A percentile compares a stretch with the other conserved stretches of the same genome.
Evolutionary conservation across 30 jellyfish, hydroid and myxozoan genomes (phyloP).

Genomic region (Cassiopea xamachana): DNA sequence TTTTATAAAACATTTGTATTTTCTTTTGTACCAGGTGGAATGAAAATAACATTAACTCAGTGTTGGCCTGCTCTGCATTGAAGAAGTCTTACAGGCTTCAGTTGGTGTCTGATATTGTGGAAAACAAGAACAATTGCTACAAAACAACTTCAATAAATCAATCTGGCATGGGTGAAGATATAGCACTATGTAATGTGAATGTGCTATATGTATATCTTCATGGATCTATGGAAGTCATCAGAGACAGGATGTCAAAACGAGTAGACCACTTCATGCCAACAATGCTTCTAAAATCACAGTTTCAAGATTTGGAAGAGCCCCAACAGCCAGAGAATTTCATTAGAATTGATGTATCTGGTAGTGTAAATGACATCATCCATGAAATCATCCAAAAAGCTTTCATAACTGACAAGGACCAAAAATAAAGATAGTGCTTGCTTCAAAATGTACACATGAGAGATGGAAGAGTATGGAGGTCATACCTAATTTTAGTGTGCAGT

Average conservation of each 20-base stretch:
- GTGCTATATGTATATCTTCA: constrained; percentile 15
- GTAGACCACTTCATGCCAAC: constrained; percentile 58
- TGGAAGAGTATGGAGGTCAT: no score
- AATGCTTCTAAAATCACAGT: constrained; percentile 43
- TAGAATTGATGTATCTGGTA: not conserved
- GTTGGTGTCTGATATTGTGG: not conserved
- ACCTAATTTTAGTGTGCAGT: no score
- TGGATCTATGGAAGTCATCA: constrained; percentile 36
- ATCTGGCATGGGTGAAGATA: not conserved
- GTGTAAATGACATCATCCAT: constrained; percentile 11
- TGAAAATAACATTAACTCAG: not conserved
- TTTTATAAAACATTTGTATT: not conserved
- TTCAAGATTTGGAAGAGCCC: constrained; percentile 56
- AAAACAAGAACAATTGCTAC: not conserved
- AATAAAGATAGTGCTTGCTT: not conserved
- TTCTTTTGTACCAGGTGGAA: constrained; percentile 3
- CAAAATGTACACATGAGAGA: no score
- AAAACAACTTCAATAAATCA: not conserved
- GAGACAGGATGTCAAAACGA: constrained; percentile 26
- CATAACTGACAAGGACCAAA: not conserved
- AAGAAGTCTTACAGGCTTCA: constrained; percentile 42
- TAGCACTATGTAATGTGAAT: not conserved
- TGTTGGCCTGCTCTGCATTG: constrained; percentile 69
- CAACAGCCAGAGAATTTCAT: constrained; percentile 24
- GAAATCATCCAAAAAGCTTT: not conserved